These are phyloP conservation scores for Anthoptus insignis DNA, from an alignment of 2,888 invertebrate genomes.

Conservation along the genomic window DNA sequence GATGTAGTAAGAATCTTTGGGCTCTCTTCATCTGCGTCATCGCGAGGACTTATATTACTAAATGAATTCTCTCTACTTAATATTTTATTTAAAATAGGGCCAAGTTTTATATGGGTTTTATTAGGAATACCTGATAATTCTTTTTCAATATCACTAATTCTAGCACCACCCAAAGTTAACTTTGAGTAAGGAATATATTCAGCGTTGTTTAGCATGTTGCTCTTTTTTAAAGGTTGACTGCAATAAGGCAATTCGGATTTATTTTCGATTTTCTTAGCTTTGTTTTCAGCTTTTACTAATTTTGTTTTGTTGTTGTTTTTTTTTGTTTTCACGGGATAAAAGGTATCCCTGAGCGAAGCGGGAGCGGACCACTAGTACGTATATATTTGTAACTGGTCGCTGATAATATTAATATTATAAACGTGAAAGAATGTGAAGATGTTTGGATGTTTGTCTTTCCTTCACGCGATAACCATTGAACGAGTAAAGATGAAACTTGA, in stretches of 20 bases:
- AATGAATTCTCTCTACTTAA: constrained; percentile 75
- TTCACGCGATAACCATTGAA: too few species aligned
- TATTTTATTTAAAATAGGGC: constrained; percentile 75
- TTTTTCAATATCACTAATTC: constrained; percentile 74
- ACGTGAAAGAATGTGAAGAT: too few species aligned
- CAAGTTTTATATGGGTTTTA: constrained; percentile 66
- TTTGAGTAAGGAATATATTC: constrained; percentile 83
- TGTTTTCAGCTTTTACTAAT: constrained; percentile 42
- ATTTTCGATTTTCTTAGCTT: constrained; percentile 3
- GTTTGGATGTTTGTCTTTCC: too few species aligned
- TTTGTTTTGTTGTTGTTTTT: too few species aligned
- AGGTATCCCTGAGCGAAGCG: too few species aligned
- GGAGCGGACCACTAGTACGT: too few species aligned
- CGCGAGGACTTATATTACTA: constrained; percentile 59
- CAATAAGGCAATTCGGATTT: background rate
- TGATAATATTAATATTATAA: too few species aligned
- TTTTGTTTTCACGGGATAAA: too few species aligned
- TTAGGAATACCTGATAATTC: constrained; percentile 70
- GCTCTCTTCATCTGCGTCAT: constrained; percentile 52
- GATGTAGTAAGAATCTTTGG: constrained; percentile 71
- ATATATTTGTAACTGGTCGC: too few species aligned
- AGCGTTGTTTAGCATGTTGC: constrained; percentile 58
- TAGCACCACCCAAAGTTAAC: constrained; percentile 78
- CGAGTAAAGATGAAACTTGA: too few species aligned
- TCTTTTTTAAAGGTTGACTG: constrained; percentile 3